Percentiles rank a stretch among this genome's conserved stretches.
Conservation (phyloP, 64 coral and sea anemone species). For the Montipora capricornis region DNA sequence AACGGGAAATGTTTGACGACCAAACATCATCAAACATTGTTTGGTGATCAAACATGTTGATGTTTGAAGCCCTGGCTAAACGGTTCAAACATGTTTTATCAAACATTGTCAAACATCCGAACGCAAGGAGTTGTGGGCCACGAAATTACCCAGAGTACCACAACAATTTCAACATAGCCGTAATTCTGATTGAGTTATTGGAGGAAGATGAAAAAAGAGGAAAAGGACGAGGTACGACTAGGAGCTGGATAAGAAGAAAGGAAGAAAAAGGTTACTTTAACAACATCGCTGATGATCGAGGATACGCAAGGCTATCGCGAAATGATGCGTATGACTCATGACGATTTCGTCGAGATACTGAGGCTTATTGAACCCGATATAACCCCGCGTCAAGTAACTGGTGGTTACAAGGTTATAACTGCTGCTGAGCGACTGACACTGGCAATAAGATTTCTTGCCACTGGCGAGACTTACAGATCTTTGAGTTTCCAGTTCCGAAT, state of each 20-base stretch:
- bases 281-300: not conserved
- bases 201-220: not conserved
- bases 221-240: not conserved
- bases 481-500: not conserved
- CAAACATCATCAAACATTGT: too few relatives aligned
- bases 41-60: too few relatives aligned
- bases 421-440: not conserved
- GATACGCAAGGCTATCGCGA: not conserved
- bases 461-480: not conserved
- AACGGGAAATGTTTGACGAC: too few relatives aligned
- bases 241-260: not conserved
- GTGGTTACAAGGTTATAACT: not conserved
- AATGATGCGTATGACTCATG: not conserved
- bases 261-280: not conserved
- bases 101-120: too few relatives aligned
- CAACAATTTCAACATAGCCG: too few relatives aligned
- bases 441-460: not conserved
- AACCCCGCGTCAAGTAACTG: not conserved
- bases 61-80: too few relatives aligned
- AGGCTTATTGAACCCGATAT: not conserved
- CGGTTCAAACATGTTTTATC: too few relatives aligned
- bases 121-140: too few relatives aligned
- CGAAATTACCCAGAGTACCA: too few relatives aligned
- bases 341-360: not conserved
- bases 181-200: not conserved